Evolutionary conservation across 92 coral and sea anemone species (phyloP).

Genomic region (Porites rus): DNA sequence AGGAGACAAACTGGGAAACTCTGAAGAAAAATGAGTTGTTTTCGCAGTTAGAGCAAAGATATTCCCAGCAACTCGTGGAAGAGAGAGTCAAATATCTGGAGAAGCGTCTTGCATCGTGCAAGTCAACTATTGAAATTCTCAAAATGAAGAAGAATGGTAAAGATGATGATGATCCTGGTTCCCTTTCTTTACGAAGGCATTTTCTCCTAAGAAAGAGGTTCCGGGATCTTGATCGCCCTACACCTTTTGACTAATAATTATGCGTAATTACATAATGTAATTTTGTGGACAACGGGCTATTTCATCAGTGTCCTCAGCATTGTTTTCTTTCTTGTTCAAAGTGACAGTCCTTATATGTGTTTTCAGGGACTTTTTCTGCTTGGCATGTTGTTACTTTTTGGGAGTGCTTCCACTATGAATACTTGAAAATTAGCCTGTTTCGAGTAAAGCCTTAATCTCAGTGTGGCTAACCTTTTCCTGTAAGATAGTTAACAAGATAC

Average conservation of each 20-base stretch:
- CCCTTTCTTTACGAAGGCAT: slow-evolving; percentile 39
- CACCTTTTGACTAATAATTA: slow-evolving; percentile 22
- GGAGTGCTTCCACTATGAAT: too few species aligned
- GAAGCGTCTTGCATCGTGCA: slow-evolving; percentile 22
- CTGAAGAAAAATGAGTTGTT: slow-evolving; percentile 39
- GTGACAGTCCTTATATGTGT: too few species aligned
- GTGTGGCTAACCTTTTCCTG: too few species aligned
- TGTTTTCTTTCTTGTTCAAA: background rate
- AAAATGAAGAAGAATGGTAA: slow-evolving; percentile 36
- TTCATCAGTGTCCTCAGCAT: background rate
- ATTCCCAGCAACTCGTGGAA: slow-evolving; percentile 42
- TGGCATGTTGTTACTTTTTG: too few species aligned
- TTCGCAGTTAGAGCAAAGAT: slow-evolving; percentile 31
- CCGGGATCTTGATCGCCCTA: slow-evolving; percentile 17
- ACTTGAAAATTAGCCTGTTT: too few species aligned
- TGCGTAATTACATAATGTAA: background rate
- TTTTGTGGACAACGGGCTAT: too few species aligned
- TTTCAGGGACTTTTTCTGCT: too few species aligned
- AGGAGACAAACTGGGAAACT: slow-evolving; percentile 37
- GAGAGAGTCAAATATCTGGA: slow-evolving; percentile 46
- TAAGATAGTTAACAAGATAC: too few species aligned
- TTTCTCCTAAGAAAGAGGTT: slow-evolving; percentile 40
- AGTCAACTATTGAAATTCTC: slow-evolving; percentile 27
- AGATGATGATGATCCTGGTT: slow-evolving; percentile 37
- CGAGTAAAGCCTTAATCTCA: too few species aligned